Base-by-base conservation (phyloP, 2,888 invertebrate species). In the Orgyia antiqua region DNA sequence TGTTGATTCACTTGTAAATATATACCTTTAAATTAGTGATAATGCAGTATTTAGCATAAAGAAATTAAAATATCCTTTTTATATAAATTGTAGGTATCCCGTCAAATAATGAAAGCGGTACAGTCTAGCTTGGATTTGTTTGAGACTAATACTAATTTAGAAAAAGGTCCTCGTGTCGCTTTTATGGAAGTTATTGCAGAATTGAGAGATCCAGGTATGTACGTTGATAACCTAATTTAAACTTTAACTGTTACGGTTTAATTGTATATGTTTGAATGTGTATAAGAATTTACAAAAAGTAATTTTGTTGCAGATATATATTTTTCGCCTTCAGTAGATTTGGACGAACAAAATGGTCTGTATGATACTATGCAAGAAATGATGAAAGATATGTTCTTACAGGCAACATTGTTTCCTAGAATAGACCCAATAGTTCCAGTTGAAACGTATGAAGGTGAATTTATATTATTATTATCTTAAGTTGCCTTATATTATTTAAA, bases 141-240 rank as follows among this genome's bases (percentile, higher is more conserved):
- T 36, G 74, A 89, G 18, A 75, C 64, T 12, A 91, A 92, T 63
- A 92, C 90, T 43, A 82, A 90, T 52, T 64, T 83, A 18, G 84
- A 87, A 36, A 83, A 78, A 39, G 83, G 83, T 2, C 89, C 90
- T 13, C 61, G 77, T 9, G 66, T 87, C 4, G 93, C 96, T 0
- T 88, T 97, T 20, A 91, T 96, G 72, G 93, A 94, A 75, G 88
- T 96, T 1, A 72, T 89, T 27, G 88, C 95, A 51, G 92, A 93
- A 56, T 80, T 96, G 2, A 89, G 89, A 43, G 91, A 92, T 43
- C 92, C 92, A 15, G 88, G 92, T 87, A 51, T 34, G 32, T 29
- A 31, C 10, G 5, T 6, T 21, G 11, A 1, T 5, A 29, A n/a
- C n/a, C n/a, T 6, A 18, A 15, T 17, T 13, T 9, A 30, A 10